Evolutionary conservation across 2,797 vertebrate species (phyloP).

Genomic region (Arrhamphus sclerolepis): DNA sequence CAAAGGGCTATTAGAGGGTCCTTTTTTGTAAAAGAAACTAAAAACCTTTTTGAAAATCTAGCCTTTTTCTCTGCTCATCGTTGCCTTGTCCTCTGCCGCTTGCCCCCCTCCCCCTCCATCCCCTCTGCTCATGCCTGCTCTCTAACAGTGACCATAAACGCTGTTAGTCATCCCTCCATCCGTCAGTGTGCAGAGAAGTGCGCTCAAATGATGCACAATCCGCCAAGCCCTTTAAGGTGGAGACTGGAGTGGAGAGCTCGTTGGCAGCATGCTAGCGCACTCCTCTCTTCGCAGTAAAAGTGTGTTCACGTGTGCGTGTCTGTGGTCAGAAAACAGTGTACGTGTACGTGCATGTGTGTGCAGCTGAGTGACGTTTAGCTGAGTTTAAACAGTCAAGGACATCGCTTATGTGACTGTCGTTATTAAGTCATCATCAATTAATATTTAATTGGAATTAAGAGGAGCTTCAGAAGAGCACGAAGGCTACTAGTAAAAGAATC

Average conservation of each 20-base stretch:
- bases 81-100: conserved; percentile 79
- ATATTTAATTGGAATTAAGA: conserved; percentile 27
- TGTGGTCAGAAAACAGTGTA: too few species aligned
- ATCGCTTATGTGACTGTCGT: conserved; percentile 20
- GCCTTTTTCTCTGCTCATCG: conserved; percentile 76
- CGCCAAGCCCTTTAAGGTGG: conserved; percentile 75
- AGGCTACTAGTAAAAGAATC: conserved; percentile 14
- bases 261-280: conserved; percentile 56
- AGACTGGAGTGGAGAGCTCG: conserved; percentile 58
- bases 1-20: conserved; percentile 83
- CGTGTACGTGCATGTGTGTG: conserved; percentile 21
- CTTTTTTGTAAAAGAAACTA: conserved; percentile 58
- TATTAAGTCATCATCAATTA: conserved; percentile 17
- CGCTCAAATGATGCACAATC: conserved; percentile 59
- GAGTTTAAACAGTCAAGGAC: conserved; percentile 47
- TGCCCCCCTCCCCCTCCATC: conserved; percentile 29
- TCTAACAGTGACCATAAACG: conserved; percentile 32
- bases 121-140: conserved; percentile 9
- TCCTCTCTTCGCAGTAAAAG: conserved; percentile 27
- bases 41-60: conserved; percentile 61
- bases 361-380: conserved; percentile 13
- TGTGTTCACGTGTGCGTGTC: conserved; percentile 23
- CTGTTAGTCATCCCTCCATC: conserved; percentile 39
- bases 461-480: conserved; percentile 15
- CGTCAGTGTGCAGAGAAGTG: conserved; percentile 49